phyloP scores from a whole-genome alignment of 2,888 invertebrate species.

The Pimpla rufipes region DNA sequence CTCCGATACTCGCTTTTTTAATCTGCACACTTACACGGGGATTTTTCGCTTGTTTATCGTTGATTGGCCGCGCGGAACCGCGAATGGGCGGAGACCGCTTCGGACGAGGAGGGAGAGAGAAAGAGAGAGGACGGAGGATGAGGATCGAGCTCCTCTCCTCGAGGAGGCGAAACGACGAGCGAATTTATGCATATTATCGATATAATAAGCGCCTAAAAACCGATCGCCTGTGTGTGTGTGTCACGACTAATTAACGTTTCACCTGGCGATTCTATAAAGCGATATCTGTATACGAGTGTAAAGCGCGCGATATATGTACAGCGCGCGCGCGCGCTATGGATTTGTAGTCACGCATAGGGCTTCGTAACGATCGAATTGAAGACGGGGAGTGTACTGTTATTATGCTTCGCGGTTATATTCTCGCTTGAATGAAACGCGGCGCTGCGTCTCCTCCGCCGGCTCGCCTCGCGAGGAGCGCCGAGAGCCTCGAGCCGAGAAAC shows the following conservation, averaged over 20 bases:
- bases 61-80: slow-evolving; percentile 14
- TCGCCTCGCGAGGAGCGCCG: not conserved
- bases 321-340: slow-evolving; percentile 32
- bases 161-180: slow-evolving; percentile 5
- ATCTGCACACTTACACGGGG: slow-evolving; percentile 30
- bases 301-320: slow-evolving; percentile 30
- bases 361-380: slow-evolving; percentile 42
- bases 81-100: not conserved
- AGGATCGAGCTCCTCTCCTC: not conserved
- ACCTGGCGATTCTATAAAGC: slow-evolving; percentile 14
- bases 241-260: slow-evolving; percentile 49
- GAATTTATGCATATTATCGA: slow-evolving; percentile 43
- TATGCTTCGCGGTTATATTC: slow-evolving; percentile 48
- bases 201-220: slow-evolving; percentile 47
- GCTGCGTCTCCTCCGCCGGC: not conserved
- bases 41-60: slow-evolving; percentile 31
- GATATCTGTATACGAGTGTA: slow-evolving; percentile 51
- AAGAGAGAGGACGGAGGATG: not conserved
- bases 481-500: not conserved
- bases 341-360: slow-evolving; percentile 55
- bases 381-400: slow-evolving; percentile 35
- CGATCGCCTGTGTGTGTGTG: slow-evolving; percentile 33
- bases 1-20: slow-evolving; percentile 67
- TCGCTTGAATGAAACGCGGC: slow-evolving; percentile 32
- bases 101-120: slow-evolving; percentile 1